Evolutionary conservation across 2,113 vertebrate genomes (phyloP).

Genomic region (Lepidothrix coronata): DNA sequence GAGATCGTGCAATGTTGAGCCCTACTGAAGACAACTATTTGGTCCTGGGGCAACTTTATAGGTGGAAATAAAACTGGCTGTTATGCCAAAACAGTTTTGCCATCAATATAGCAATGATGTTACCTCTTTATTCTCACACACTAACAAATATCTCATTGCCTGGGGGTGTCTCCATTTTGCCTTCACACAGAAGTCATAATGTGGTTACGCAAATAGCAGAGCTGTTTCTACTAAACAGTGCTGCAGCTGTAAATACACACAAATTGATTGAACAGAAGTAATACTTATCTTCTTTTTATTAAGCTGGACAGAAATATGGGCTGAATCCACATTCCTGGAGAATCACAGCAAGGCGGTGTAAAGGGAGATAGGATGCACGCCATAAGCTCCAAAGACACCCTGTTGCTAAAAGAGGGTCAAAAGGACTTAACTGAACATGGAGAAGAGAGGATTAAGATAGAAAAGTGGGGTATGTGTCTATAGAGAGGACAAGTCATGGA

Average conservation of each 20-base stretch:
- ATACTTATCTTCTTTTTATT: background rate
- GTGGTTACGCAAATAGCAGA: background rate
- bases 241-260: background rate
- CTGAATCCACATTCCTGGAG: background rate
- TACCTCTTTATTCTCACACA: background rate
- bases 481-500: background rate
- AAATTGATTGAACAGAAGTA: background rate
- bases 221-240: background rate
- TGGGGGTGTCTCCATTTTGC: background rate
- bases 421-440: background rate
- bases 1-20: background rate
- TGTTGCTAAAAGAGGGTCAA: background rate
- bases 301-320: background rate
- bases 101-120: background rate
- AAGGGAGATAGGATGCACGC: background rate
- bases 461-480: background rate
- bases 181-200: background rate
- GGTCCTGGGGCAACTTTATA: background rate
- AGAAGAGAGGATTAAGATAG: background rate
- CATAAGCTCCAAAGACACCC: background rate
- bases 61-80: background rate
- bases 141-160: background rate
- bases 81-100: background rate
- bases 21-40: background rate
- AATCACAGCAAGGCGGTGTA: background rate